Evolutionary conservation across 2,888 invertebrate genomes (phyloP), one percentile per base, ranked within the genome.

Genomic region (Ditula angustiorana): DNA sequence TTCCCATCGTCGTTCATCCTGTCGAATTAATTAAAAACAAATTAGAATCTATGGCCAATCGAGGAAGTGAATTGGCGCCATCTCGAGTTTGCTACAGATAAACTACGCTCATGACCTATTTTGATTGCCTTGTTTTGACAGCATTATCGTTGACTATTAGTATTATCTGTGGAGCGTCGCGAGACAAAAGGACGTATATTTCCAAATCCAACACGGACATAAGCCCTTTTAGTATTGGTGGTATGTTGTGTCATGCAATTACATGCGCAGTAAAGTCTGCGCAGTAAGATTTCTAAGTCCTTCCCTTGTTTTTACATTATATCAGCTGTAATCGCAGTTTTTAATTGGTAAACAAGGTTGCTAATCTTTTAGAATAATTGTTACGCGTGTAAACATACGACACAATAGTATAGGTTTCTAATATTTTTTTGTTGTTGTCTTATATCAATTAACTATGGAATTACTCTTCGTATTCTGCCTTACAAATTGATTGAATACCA

Each of bases 81-180:
- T 63, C 49, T 57, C 28, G n/a, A 57, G 41, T 63, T 58, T 50
- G 50, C 44, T 24, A 23, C 13, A 58, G 57, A 63, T 62, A 50
- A 62, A 52, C 57, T 57, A 24, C 33, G 44, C 63, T 63, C 57
- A 63, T 52, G 62, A 63, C 57, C 63, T 44, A 58, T 63, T 63
- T 58, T 33, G 44, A 63, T 63, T 58, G 44, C 33, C 50, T 63
- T 63, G 63, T 63, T 58, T 63, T 63, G 57, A 63, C 50, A 55
- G 55, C 46, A 61, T 61, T 55, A 58, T 58, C 50, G 3, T 19
- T 28, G 21, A 13, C 35, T 50, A 50, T 23, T 23, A 35, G 7
- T 33, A 53, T 23, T 53, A 50, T 53, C 13, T 37, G 1, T 57
- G 19, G 10, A 16, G 24, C n/a, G 11, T 44, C 26, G 26, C 16